These are phyloP conservation scores for Drosophila subobscura DNA, from an alignment of 1,140 invertebrate species.

Conservation along the genomic window DNA sequence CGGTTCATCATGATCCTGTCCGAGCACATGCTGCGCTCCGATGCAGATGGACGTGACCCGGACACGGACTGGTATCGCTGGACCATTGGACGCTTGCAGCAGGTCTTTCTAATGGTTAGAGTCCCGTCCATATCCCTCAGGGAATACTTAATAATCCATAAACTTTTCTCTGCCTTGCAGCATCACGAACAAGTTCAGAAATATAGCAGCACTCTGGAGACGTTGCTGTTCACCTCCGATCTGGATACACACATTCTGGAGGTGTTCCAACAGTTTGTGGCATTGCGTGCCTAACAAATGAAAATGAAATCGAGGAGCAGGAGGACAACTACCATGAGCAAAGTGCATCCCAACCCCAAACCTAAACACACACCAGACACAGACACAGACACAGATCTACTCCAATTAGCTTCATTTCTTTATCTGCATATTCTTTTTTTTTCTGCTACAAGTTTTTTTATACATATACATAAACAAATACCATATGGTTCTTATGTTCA, in stretches of 20 bases:
- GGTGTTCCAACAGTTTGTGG: conserved; percentile 98
- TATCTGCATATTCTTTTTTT: no score
- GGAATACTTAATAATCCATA: background rate
- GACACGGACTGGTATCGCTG: conserved; percentile 98
- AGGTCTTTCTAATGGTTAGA: conserved; percentile 97
- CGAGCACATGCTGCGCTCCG: conserved; percentile 96
- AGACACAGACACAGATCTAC: background rate
- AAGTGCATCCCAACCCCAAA: background rate
- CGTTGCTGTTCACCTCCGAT: conserved; percentile 97
- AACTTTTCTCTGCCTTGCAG: conserved; percentile 84
- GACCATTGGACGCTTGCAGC: conserved; percentile 96
- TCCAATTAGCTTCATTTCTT: no score
- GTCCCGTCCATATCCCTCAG: conserved; percentile 25
- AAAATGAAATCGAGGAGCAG: background rate
- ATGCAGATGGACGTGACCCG: conserved; percentile 96
- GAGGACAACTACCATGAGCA: no score
- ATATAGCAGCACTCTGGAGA: conserved; percentile 97
- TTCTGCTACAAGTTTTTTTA: no score
- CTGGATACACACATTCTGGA: conserved; percentile 98
- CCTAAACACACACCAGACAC: background rate
- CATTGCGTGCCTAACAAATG: conserved; percentile 80
- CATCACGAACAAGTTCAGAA: conserved; percentile 99
- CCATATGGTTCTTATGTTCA: no score
- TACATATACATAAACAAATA: no score
- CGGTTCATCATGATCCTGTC: conserved; percentile 99